Conservation (phyloP, 2,797 vertebrate genomes). For the Ctenochaetus hawaiiensis region DNA sequence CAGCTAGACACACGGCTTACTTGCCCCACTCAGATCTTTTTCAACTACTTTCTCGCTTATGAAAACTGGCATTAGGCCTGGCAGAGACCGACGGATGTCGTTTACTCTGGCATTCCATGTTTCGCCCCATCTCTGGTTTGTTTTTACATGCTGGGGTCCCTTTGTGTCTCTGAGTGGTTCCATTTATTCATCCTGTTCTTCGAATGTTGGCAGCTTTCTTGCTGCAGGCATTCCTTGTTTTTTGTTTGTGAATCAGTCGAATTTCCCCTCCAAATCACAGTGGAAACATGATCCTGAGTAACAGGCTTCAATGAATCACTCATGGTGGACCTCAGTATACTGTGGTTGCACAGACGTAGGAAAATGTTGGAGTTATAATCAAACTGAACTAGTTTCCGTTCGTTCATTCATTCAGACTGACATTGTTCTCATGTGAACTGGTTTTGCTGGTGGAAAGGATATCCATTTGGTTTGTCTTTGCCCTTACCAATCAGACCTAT, state of each 20-base stretch:
- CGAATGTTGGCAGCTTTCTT: conserved; percentile 1
- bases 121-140: neutral
- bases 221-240: conserved; percentile 7
- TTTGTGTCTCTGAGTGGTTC: conserved; percentile 41
- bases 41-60: neutral
- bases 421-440: neutral
- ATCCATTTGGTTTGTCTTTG: neutral
- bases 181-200: conserved; percentile 17
- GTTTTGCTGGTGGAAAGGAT: neutral
- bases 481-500: neutral
- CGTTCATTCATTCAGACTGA: neutral
- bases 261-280: conserved; percentile 20
- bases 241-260: conserved; percentile 15
- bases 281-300: conserved; percentile 16
- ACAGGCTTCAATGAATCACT: neutral
- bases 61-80: conserved; percentile 8
- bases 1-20: neutral
- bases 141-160: conserved; percentile 18
- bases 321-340: neutral
- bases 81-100: neutral
- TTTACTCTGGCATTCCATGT: conserved; percentile 6
- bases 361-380: neutral
- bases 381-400: neutral
- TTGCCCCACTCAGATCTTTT: conserved; percentile 14
- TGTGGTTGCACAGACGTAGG: neutral